Base-by-base conservation (phyloP, 1,140 invertebrate species). In the Sitobion miscanthi region DNA sequence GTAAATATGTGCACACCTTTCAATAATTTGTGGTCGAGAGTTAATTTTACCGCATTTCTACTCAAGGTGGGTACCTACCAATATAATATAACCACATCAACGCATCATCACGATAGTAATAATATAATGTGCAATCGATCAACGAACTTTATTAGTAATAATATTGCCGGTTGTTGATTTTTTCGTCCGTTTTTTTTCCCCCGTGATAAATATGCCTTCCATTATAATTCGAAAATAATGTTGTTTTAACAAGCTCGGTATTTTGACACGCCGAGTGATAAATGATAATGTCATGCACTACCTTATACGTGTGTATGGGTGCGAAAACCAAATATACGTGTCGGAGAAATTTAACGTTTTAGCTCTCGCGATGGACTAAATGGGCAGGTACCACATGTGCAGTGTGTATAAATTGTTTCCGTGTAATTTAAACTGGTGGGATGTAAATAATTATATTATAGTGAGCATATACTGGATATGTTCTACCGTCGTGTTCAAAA, bases 171-270 rank as follows among this genome's bases (percentile, higher is more conserved):
- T 89, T 42, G 88, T 89, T 57, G 88, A 57, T 89, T 89, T 89
- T 57, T 83, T 91, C 30, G 38, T n/a, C 23, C 3, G 21, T 35
- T 91, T 92, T 92, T 83, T 83, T 49, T 49, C n/a, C 52, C 54
- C 52, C 20, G 8, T 42, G 82, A 93, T 57, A n/a, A 57, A 93
- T 93, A 93, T 45, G 52, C 7, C 21, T 52, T 25, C 77, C 62
- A 23, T 92, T 92, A 83, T 93, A 86, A 86, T 45, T 57, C 25
- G 52, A 86, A 57, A 93, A 92, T 92, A 92, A 93, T 93, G 82
- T 86, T 93, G 82, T 93, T 93, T 93, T 93, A 93, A 93, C 91
- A 93, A 93, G 91, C 91, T 86, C 49, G 49, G 25, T 42, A 86
- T 86, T 93, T 93, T 85, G 91, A 86, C 91, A n/a, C 49, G n/a